A percentile compares a stretch with the other conserved stretches of the same genome.
Conservation (phyloP, 2,113 vertebrate genomes). For the Callochromis pleurospilus region DNA sequence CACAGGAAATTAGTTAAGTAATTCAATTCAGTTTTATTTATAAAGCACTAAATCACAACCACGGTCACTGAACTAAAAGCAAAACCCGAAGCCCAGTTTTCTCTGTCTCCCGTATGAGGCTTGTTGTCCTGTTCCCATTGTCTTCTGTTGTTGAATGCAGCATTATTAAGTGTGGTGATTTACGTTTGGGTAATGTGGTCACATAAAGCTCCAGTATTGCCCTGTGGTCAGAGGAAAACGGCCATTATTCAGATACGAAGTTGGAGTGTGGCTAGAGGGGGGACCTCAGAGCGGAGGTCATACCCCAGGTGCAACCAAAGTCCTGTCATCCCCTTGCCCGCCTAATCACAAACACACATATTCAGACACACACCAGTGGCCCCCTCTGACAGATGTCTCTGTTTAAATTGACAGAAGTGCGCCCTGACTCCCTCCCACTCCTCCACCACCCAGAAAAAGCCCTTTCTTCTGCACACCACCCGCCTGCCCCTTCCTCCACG, state of each 20-base stretch:
- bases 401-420: conserved; percentile 70
- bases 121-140: background rate
- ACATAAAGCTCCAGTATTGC: background rate
- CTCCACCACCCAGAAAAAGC: conserved; percentile 35
- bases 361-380: conserved; percentile 22
- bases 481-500: conserved; percentile 58
- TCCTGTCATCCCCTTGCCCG: conserved; percentile 24
- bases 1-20: background rate
- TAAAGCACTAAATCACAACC: background rate
- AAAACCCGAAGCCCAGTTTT: background rate
- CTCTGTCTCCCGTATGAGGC: background rate
- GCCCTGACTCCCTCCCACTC: conserved; percentile 43
- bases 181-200: background rate
- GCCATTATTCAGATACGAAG: conserved; percentile 28
- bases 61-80: background rate
- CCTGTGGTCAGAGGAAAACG: conserved; percentile 26
- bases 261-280: conserved; percentile 37
- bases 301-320: conserved; percentile 56
- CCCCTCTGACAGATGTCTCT: conserved; percentile 72
- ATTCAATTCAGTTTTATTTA: background rate
- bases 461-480: conserved; percentile 43
- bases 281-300: conserved; percentile 34
- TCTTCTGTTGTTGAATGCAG: background rate
- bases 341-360: conserved; percentile 44
- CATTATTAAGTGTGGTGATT: background rate